Conservation (phyloP, 2,113 vertebrate species). For the Heteronetta atricapilla region DNA sequence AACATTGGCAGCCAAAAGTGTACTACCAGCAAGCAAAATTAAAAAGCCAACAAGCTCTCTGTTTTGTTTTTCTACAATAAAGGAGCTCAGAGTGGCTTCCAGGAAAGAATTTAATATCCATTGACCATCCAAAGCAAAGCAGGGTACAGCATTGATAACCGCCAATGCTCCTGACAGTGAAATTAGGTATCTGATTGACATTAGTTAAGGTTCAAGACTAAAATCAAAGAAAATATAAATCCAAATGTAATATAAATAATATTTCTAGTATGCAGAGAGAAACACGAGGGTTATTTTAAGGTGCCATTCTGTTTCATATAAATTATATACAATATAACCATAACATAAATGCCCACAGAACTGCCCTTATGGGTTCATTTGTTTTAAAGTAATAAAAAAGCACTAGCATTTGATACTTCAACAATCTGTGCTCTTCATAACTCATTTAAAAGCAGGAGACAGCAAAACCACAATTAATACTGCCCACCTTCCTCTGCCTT, state of each 20-base stretch:
- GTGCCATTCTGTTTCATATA: not conserved
- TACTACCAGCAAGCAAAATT: constrained; percentile 92
- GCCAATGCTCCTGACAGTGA: constrained; percentile 95
- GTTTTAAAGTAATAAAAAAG: not conserved
- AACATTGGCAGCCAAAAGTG: constrained; percentile 94
- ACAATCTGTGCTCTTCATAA: not conserved
- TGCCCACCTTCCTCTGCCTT: not conserved
- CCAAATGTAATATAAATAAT: not conserved
- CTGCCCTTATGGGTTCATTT: not conserved
- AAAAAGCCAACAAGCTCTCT: constrained; percentile 94
- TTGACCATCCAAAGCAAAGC: constrained; percentile 96
- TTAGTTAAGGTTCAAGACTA: constrained; percentile 68
- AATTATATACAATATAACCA: not conserved
- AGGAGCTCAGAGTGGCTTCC: constrained; percentile 89
- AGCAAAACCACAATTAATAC: not conserved
- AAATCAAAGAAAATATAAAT: not conserved
- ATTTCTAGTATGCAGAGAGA: not conserved
- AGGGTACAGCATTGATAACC: constrained; percentile 96
- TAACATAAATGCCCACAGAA: not conserved
- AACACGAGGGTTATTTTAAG: not conserved
- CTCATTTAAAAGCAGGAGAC: not conserved
- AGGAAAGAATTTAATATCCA: constrained; percentile 97
- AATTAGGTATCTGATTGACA: constrained; percentile 87
- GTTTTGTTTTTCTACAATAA: constrained; percentile 88
- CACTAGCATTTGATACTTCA: not conserved